Conservation (phyloP, 2,797 vertebrate species). For the Gadopsis marmoratus region DNA sequence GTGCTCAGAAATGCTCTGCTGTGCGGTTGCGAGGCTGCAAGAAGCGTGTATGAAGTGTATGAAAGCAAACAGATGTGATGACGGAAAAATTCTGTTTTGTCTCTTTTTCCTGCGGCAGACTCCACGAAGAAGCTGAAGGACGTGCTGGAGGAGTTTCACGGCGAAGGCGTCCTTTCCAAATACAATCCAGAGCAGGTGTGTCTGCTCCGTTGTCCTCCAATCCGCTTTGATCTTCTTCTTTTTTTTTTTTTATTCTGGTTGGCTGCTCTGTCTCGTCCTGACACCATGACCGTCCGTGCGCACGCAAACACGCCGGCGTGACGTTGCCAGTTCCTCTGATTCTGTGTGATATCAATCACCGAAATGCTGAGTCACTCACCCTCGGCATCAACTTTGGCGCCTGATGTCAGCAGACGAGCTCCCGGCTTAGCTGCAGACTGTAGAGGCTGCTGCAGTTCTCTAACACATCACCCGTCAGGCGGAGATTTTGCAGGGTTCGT, state of each 20-base stretch:
- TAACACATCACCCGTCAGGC: not conserved
- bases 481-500: not conserved
- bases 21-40: not conserved
- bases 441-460: not conserved
- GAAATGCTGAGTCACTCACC: conserved; percentile 49
- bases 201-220: conserved; percentile 9
- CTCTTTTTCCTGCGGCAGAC: conserved; percentile 80
- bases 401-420: conserved; percentile 44
- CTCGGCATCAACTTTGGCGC: conserved; percentile 22
- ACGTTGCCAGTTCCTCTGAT: conserved; percentile 23
- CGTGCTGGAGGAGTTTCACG: conserved; percentile 92
- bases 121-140: conserved; percentile 95
- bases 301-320: conserved; percentile 15
- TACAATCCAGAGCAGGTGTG: conserved; percentile 93
- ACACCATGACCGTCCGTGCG: not conserved
- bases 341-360: conserved; percentile 31
- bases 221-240: not conserved
- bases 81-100: not conserved
- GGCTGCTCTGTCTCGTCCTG: conserved; percentile 4
- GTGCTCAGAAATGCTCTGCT: not conserved
- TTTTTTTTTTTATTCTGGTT: not conserved
- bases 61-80: conserved; percentile 1
- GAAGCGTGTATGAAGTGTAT: not conserved
- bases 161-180: conserved; percentile 89
- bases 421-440: not conserved